phyloP scores from a whole-genome alignment of 2,113 vertebrate genomes.

The Crotophaga sulcirostris region DNA sequence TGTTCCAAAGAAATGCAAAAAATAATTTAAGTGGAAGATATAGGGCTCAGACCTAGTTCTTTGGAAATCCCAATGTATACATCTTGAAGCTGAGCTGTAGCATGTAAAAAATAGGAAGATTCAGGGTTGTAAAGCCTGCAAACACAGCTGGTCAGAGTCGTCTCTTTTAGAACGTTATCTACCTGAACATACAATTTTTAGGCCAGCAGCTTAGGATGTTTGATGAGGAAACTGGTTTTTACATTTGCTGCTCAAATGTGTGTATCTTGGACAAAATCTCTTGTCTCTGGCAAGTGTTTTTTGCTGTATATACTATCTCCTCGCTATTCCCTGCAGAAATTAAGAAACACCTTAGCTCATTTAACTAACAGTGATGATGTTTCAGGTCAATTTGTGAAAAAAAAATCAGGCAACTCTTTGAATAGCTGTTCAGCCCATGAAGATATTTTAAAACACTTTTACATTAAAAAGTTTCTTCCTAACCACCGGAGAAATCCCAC shows the following conservation, averaged over 20 bases:
- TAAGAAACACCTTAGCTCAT: neutral
- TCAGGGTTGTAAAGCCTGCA: neutral
- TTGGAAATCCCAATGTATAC: neutral
- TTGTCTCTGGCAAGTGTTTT: neutral
- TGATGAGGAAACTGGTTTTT: neutral
- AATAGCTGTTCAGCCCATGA: neutral
- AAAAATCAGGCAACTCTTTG: neutral
- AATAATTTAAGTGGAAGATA: neutral
- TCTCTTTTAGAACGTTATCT: neutral
- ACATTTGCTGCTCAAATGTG: neutral
- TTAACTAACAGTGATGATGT: neutral
- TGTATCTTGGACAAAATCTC: neutral
- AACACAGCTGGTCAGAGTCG: neutral
- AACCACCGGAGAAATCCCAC: neutral
- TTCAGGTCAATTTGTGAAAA: neutral
- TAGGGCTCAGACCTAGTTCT: neutral
- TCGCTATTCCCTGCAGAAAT: neutral
- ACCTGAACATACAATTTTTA: neutral
- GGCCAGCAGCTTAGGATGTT: neutral
- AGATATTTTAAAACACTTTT: neutral
- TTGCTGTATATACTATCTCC: neutral
- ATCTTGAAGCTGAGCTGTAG: neutral
- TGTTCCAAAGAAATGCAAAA: neutral
- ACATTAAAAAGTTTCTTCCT: neutral
- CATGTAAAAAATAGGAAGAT: neutral